These are phyloP conservation scores for Trididemnum nubilum DNA, from an alignment of 23 tunicate species.

Conservation along the genomic window DNA sequence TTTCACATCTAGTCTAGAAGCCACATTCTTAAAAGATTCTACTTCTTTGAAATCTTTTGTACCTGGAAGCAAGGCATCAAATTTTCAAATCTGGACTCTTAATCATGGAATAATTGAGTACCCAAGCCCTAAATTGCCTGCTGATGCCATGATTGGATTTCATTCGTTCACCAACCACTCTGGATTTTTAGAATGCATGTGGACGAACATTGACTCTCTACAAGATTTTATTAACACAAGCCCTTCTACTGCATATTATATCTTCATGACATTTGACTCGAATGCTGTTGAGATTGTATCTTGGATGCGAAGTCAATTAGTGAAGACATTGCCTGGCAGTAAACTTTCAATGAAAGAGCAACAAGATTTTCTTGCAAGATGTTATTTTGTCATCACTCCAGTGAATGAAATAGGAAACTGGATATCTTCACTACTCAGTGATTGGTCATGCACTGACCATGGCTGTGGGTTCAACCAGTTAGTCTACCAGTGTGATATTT, in stretches of 20 bases:
- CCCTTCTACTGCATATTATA: conserved; percentile 33
- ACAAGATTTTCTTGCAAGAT: conserved; percentile 13
- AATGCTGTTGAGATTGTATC: conserved; percentile 18
- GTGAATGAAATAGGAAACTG: conserved; percentile 44
- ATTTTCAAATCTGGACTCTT: conserved; percentile 43
- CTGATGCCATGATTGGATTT: conserved; percentile 49
- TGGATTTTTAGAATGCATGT: conserved; percentile 63
- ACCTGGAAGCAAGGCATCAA: conserved; percentile 44
- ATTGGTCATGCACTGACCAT: conserved; percentile 65
- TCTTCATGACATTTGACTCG: conserved; percentile 51
- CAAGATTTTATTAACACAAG: conserved; percentile 48
- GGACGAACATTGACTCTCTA: conserved; percentile 31
- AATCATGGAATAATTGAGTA: conserved; percentile 39
- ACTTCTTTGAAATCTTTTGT: too few species aligned
- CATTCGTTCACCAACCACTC: conserved; percentile 55
- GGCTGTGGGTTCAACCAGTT: conserved; percentile 63
- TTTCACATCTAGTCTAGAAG: too few species aligned
- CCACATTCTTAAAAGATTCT: too few species aligned
- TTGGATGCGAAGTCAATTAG: conserved; percentile 38
- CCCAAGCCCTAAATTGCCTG: conserved; percentile 28
- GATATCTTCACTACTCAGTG: conserved; percentile 32
- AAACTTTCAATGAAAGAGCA: conserved; percentile 19
- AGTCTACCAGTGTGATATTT: neutral
- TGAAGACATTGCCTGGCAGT: neutral
- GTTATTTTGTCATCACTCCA: conserved; percentile 45